Conservation (phyloP, 2,888 invertebrate species). For the Dendrolimus houi region DNA sequence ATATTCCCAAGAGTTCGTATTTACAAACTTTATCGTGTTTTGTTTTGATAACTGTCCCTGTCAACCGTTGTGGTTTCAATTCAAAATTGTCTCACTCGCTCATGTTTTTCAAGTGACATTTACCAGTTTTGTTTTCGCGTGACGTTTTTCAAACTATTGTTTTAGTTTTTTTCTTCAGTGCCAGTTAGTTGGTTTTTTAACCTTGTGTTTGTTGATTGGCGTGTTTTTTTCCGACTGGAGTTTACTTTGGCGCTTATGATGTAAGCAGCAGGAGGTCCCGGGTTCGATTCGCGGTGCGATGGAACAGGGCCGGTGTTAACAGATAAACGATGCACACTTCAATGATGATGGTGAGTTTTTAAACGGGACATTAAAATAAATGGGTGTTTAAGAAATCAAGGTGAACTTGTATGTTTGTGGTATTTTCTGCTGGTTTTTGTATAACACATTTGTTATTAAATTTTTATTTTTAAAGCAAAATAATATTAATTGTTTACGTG, state of each 20-base stretch:
- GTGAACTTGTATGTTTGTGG: background rate
- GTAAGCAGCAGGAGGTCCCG: constrained; percentile 49
- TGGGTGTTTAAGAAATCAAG: background rate
- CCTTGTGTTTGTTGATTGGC: constrained; percentile 68
- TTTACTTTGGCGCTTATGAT: constrained; percentile 68
- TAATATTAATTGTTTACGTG: no score
- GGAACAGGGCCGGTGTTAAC: constrained; percentile 37
- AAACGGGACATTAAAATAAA: background rate
- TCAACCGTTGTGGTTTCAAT: constrained; percentile 16
- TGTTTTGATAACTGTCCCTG: constrained; percentile 40
- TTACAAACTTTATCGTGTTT: constrained; percentile 65
- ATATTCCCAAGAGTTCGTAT: constrained; percentile 44
- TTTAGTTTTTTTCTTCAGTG: constrained; percentile 30
- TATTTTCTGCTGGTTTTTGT: no score
- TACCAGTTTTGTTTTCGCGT: constrained; percentile 7
- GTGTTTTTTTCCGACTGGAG: constrained; percentile 49
- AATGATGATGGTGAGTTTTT: constrained; percentile 64
- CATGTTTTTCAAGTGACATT: constrained; percentile 1
- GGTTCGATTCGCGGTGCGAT: constrained; percentile 54
- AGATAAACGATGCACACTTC: constrained; percentile 56
- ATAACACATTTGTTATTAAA: no score
- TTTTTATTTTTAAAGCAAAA: no score
- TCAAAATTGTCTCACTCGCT: constrained; percentile 1
- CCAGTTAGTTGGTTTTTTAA: constrained; percentile 42
- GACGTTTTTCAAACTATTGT: constrained; percentile 19